A percentile compares a stretch with the other conserved stretches of the same genome.
Evolutionary conservation across 1,140 invertebrate species (phyloP).

Genomic region (Trachymyrmex cornetzi): DNA sequence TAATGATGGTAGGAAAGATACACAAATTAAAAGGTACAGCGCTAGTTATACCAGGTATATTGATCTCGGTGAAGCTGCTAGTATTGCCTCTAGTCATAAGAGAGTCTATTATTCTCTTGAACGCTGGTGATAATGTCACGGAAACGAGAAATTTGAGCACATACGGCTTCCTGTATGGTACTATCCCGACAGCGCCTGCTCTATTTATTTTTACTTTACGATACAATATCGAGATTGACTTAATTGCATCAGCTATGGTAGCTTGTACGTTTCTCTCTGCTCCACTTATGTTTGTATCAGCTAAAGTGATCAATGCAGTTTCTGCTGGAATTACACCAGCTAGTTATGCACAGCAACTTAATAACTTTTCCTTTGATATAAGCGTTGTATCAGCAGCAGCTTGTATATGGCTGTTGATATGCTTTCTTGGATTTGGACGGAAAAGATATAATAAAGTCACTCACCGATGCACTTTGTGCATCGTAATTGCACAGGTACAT

Average conservation of each 20-base stretch:
- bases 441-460: constrained; percentile 93
- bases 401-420: constrained; percentile 92
- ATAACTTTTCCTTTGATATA: constrained; percentile 93
- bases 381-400: constrained; percentile 92
- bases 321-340: constrained; percentile 88
- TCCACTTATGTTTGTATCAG: constrained; percentile 97
- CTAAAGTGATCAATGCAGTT: constrained; percentile 95
- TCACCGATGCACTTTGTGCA: constrained; percentile 93
- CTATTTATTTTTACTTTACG: constrained; percentile 97
- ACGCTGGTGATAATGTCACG: constrained; percentile 89
- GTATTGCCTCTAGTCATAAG: constrained; percentile 95
- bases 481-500: constrained; percentile 93
- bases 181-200: constrained; percentile 97
- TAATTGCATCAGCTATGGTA: constrained; percentile 97
- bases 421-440: constrained; percentile 90
- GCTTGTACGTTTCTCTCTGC: constrained; percentile 97
- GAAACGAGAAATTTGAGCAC: constrained; percentile 94
- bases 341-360: constrained; percentile 92
- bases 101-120: constrained; percentile 93
- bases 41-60: constrained; percentile 93
- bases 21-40: constrained; percentile 91
- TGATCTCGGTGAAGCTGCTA: constrained; percentile 96
- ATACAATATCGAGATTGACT: constrained; percentile 94
- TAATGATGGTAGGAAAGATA: constrained; percentile 97
- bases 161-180: constrained; percentile 98